Percentiles rank a stretch among this genome's conserved stretches.
Evolutionary conservation across 2,797 vertebrate species (phyloP).

Genomic region (Pangasius sanitwongsei): DNA sequence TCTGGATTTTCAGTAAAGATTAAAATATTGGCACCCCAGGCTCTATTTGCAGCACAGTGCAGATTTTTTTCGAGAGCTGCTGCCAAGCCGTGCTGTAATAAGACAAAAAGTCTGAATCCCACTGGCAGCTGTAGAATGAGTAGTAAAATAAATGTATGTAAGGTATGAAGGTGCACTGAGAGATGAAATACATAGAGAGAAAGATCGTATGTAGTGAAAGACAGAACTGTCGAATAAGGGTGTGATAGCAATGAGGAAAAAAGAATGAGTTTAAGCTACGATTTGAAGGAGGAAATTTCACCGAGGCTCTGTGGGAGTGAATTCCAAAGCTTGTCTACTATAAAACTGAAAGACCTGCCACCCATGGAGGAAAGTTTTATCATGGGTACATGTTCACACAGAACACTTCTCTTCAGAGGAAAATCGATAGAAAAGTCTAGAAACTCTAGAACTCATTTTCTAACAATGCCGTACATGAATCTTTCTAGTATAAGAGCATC

Average conservation of each 20-base stretch:
- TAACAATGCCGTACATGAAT: constrained; percentile 44
- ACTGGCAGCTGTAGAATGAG: neutral
- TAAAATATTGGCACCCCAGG: neutral
- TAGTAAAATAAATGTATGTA: neutral
- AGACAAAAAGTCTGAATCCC: neutral
- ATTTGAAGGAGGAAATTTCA: neutral
- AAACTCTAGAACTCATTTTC: constrained; percentile 39
- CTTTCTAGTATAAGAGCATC: constrained; percentile 39
- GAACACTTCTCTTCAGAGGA: neutral
- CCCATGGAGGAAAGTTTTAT: constrained; percentile 10
- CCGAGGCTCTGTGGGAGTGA: constrained; percentile 6
- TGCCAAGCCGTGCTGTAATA: neutral
- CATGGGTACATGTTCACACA: neutral
- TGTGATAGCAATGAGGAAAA: neutral
- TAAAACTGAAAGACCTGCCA: constrained; percentile 6
- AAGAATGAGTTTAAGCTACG: neutral
- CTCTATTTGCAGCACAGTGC: neutral
- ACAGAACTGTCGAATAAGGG: neutral
- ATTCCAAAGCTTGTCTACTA: constrained; percentile 2
- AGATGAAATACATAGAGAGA: neutral
- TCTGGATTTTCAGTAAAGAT: neutral
- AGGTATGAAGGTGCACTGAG: neutral
- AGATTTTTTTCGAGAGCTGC: neutral
- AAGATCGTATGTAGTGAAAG: neutral
- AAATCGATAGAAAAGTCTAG: constrained; percentile 34